Evolutionary conservation across 2,797 vertebrate genomes (phyloP), one percentile per base, ranked within the genome.

Genomic region (Cyclopterus lumpus): DNA sequence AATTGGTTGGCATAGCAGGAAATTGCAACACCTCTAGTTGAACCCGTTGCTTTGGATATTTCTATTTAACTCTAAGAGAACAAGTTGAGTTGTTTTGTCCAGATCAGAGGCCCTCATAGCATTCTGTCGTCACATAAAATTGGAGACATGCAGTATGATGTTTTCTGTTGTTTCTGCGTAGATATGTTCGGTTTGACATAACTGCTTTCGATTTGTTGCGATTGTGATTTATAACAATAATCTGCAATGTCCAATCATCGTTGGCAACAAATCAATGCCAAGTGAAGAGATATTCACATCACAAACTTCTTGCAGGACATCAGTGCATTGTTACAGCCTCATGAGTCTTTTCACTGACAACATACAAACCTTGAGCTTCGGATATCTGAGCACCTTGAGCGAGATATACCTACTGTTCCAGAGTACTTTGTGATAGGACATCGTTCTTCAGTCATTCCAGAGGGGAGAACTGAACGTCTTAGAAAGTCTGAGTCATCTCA

Each of bases 311-410:
- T 61, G 28, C 69, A 28, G 63, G 89, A 91, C 64, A 83, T 92
- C 88, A 90, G 51, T 14, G 67, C 75, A 79, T 73, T 74, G 51
- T 77, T 80, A 59, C 75, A 74, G 70, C 72, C 73, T 80, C 67
- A 65, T 71, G 74, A 79, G 51, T 73, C 71, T 75, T 77, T 78
- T 53, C 54, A 63, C 20, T 88, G 86, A 92, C 79, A 76, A 90
- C 89, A 91, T 73, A 18, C 67, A 57, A 86, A 69, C 83, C 80
- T 76, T 59, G 58, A 80, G 61, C 70, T 78, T 26, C 9, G 7
- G 78, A 70, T 73, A 77, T 72, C 62, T 62, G 40, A 84, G 67
- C 26, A 57, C 71, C 70, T 75, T 73, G 61, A 83, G 54, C n/a
- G 53, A 77, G 34, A 40, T 61, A 38, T 9, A 36, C 82, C 34